Percentiles rank a stretch among this genome's conserved stretches.
Conservation (phyloP, 2,113 vertebrate species). For the Ophiodon elongatus region DNA sequence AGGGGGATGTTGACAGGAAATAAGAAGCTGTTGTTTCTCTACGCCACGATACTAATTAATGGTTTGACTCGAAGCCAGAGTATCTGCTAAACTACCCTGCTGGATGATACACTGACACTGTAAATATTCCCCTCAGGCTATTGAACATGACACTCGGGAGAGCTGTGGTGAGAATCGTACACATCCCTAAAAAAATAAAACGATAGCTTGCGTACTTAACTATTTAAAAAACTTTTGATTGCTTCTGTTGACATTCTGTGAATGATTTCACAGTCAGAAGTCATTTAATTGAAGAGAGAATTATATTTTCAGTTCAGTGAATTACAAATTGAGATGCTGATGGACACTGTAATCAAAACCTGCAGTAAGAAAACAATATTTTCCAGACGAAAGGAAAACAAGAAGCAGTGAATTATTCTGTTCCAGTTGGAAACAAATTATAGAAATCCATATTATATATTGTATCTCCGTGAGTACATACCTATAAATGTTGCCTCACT, state of each 20-base stretch:
- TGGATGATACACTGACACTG: slow-evolving; percentile 56
- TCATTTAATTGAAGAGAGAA: slow-evolving; percentile 18
- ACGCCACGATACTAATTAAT: slow-evolving; percentile 78
- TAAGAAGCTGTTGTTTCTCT: slow-evolving; percentile 68
- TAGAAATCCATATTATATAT: not conserved
- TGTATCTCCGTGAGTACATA: not conserved
- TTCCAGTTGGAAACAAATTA: not conserved
- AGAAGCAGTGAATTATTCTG: not conserved
- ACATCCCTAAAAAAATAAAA: slow-evolving; percentile 10
- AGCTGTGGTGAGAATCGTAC: slow-evolving; percentile 30
- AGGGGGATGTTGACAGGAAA: slow-evolving; percentile 70
- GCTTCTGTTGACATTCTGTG: slow-evolving; percentile 1
- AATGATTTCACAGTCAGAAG: slow-evolving; percentile 31
- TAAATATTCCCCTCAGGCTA: slow-evolving; percentile 57
- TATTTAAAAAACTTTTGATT: slow-evolving; percentile 33
- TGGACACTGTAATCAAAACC: slow-evolving; percentile 21
- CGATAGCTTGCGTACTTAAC: slow-evolving; percentile 4
- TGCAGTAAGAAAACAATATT: not conserved
- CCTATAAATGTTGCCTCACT: not conserved
- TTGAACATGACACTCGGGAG: slow-evolving; percentile 81
- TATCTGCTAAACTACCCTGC: slow-evolving; percentile 63
- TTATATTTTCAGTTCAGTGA: slow-evolving; percentile 19
- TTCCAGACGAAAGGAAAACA: not conserved
- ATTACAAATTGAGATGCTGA: slow-evolving; percentile 22
- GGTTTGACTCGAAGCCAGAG: slow-evolving; percentile 63